A percentile compares a stretch with the other conserved stretches of the same genome.
Conservation (phyloP, 1,140 invertebrate genomes). For the Acromyrmex heyeri region DNA sequence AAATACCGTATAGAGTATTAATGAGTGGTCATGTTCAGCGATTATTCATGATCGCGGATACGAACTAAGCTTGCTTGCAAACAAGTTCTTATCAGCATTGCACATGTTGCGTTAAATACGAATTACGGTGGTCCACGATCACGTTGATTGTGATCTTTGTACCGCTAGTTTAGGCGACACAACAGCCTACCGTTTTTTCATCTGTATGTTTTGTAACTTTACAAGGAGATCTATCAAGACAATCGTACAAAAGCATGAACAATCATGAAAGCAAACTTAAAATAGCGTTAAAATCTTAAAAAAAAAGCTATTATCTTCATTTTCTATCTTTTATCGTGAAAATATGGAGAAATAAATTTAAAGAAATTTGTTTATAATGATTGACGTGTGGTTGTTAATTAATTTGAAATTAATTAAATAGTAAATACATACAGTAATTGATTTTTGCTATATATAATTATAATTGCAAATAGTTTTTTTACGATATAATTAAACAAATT, state of each 20-base stretch:
- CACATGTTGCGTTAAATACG: constrained; percentile 34
- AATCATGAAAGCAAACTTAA: neutral
- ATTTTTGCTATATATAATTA: neutral
- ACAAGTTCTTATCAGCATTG: neutral
- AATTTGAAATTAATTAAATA: neutral
- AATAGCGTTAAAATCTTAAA: neutral
- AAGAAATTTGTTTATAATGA: neutral
- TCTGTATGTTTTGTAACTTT: neutral
- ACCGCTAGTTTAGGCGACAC: neutral
- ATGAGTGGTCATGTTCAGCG: neutral
- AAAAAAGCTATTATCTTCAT: neutral
- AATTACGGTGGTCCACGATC: neutral
- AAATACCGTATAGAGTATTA: neutral
- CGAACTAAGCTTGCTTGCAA: neutral
- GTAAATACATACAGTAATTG: neutral
- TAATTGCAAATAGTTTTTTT: neutral
- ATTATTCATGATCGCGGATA: constrained; percentile 1
- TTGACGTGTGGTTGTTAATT: neutral
- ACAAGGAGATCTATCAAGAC: neutral
- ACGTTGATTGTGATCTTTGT: neutral
- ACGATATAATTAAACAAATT: neutral
- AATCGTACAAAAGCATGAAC: constrained; percentile 12
- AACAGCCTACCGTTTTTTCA: neutral
- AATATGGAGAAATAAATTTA: neutral
- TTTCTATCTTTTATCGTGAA: neutral